Evolutionary conservation across 2,113 vertebrate genomes (phyloP).

Genomic region (Lagenorhynchus albirostris): DNA sequence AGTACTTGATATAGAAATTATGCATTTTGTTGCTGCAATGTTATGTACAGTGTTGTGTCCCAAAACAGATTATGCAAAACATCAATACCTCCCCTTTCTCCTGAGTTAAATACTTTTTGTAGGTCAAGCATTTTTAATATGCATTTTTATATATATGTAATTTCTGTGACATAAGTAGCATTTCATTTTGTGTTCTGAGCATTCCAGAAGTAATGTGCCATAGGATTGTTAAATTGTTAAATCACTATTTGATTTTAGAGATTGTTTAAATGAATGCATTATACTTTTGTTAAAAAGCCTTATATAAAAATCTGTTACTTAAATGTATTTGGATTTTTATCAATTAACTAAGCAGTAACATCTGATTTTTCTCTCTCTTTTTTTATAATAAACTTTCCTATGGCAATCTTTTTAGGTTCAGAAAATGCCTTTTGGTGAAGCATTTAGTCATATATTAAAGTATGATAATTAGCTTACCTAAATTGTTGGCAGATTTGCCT

Average conservation of each 20-base stretch:
- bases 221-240: neutral
- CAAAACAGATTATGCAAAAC: constrained; percentile 32
- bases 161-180: neutral
- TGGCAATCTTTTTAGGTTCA: constrained; percentile 41
- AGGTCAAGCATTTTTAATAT: constrained; percentile 43
- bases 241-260: neutral
- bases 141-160: neutral
- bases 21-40: neutral
- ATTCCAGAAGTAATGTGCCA: neutral
- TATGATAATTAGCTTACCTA: constrained; percentile 54
- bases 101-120: neutral
- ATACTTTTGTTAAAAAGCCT: neutral
- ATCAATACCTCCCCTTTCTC: constrained; percentile 44
- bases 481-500: constrained; percentile 50
- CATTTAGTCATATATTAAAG: constrained; percentile 51
- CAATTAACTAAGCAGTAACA: neutral
- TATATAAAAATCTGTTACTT: neutral
- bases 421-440: neutral
- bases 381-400: neutral
- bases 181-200: neutral
- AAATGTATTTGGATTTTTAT: neutral
- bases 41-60: neutral
- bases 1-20: constrained; percentile 30
- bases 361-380: neutral
- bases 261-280: neutral